Percentiles rank a stretch among this genome's conserved stretches.
Conservation (phyloP, 2,113 vertebrate genomes). For the Rhadina sibilatrix region DNA sequence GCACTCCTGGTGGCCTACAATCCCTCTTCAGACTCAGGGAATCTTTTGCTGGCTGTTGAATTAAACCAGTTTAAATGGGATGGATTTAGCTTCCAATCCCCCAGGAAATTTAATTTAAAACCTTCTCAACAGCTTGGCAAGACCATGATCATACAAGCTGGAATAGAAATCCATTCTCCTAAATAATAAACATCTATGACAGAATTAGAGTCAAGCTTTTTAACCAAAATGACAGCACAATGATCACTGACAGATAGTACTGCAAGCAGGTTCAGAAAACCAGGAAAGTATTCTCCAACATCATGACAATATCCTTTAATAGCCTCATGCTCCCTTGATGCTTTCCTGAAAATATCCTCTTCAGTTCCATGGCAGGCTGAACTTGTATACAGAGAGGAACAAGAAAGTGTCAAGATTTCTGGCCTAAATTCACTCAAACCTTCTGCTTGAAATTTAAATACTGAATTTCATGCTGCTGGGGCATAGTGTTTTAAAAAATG, state of each 20-base stretch:
- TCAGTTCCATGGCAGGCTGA: neutral
- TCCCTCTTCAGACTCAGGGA: neutral
- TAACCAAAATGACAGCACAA: neutral
- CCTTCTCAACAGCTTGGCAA: neutral
- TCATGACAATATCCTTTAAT: neutral
- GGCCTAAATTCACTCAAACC: neutral
- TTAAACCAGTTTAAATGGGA: neutral
- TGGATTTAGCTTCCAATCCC: neutral
- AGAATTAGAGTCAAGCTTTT: neutral
- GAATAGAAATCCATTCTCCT: neutral
- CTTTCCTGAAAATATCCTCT: neutral
- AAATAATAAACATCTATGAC: neutral
- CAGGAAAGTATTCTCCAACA: neutral
- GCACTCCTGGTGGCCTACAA: neutral
- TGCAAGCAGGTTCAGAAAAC: neutral
- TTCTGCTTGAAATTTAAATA: conserved; percentile 49
- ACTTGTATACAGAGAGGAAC: neutral
- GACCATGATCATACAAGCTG: neutral
- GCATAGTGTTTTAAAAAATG: conserved; percentile 18
- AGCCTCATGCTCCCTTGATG: neutral
- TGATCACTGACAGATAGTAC: neutral
- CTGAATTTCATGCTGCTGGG: neutral
- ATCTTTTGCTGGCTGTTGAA: neutral
- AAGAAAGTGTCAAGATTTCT: neutral
- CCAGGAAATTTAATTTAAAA: neutral